Base-by-base conservation (phyloP, 2,113 vertebrate species). In the Paraplagusia blochii region DNA sequence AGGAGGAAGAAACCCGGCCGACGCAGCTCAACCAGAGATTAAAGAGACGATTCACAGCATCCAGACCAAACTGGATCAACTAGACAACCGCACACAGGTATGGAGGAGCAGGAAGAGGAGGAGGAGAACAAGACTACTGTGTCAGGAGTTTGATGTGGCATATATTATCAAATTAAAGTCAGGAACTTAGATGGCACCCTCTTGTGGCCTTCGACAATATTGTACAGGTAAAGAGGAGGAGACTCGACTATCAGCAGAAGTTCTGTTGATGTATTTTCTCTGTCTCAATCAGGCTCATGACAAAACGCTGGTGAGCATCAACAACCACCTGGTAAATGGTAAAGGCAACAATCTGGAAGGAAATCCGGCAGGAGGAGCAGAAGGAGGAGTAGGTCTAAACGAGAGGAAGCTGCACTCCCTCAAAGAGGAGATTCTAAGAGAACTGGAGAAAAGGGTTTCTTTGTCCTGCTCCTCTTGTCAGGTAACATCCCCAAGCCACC, bases 31-130 rank as follows among this genome's bases (percentile, higher is more conserved):
- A 8, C 92, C 95, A 0, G 93, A 93, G 5, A 92, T 97, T 66
- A 93, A 93, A 10, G 92, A 95, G 62, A 94, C 90, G 0, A 93
- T 97, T 63, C 88, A 82, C 38, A 93, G 89, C 69, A 93, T 97
- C 44, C 94, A 96, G 86, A 90, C 87, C 62, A 95, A 92, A 67
- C 87, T 98, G 70, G 92, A 95, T 78, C 92, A 93, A 58, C 86
- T 97, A 48, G 94, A 97, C 68, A 93, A 88, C 69, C 90, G 93
- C 0, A 91, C 95, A 17, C 89, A 87, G 84, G 86, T 81, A n/a
- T n/a, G n/a, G n/a, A n/a, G n/a, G n/a, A n/a, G n/a, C n/a, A n/a
- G n/a, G n/a, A n/a, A n/a, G n/a, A n/a, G n/a, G n/a, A n/a, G n/a
- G n/a, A n/a, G n/a, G n/a, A n/a, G n/a, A n/a, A n/a, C n/a, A n/a